These are phyloP conservation scores for Sipha maydis DNA, from an alignment of 2,888 invertebrate species.

Conservation along the genomic window DNA sequence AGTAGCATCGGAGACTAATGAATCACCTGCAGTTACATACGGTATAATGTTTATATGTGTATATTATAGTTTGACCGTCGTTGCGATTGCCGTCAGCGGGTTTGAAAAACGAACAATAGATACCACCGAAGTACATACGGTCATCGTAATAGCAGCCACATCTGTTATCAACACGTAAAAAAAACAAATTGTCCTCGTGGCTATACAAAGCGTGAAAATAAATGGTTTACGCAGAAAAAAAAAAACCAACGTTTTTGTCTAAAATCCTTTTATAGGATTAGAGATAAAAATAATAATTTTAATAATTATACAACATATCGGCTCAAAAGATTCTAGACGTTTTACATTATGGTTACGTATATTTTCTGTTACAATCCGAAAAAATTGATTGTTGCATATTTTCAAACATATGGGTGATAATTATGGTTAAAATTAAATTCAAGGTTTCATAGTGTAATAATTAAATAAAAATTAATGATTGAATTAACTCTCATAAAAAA, in stretches of 20 bases:
- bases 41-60: background rate
- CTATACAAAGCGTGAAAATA: background rate
- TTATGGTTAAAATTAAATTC: background rate
- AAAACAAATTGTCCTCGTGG: constrained; percentile 22
- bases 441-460: background rate
- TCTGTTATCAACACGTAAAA: background rate
- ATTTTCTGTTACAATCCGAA: background rate
- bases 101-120: constrained; percentile 36
- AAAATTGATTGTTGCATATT: background rate
- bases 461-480: too few species aligned
- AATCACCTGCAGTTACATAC: constrained; percentile 5
- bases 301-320: background rate
- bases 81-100: background rate
- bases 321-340: too few species aligned
- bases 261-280: background rate
- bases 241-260: background rate
- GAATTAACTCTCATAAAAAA: too few species aligned
- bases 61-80: background rate
- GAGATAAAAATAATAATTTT: background rate
- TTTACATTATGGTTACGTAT: background rate
- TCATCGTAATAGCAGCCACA: background rate
- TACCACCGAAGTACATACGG: background rate
- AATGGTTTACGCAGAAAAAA: background rate
- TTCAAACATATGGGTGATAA: background rate
- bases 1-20: background rate